Conservation (phyloP, 1,140 invertebrate species). For the Cyphomyrmex costatus region DNA sequence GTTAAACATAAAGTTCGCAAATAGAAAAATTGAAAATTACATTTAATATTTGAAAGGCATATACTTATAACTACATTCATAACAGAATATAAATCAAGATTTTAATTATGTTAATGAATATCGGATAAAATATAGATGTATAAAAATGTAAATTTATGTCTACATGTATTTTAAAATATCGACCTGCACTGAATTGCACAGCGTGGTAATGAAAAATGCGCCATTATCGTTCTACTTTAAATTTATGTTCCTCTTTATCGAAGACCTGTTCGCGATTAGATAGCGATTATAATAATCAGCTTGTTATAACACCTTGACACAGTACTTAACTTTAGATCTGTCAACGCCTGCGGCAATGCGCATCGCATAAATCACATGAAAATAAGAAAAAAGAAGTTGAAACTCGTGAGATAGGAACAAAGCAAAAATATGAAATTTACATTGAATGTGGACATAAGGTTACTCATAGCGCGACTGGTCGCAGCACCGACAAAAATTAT, state of each 20-base stretch:
- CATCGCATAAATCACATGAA: constrained; percentile 51
- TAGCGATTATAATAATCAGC: constrained; percentile 14
- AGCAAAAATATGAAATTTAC: constrained; percentile 73
- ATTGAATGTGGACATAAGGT: constrained; percentile 67
- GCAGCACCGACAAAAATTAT: constrained; percentile 65
- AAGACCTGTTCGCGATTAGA: constrained; percentile 33
- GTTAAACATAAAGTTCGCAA: not conserved
- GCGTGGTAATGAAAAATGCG: constrained; percentile 11
- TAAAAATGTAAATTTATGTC: constrained; percentile 26
- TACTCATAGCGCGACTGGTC: constrained; percentile 15
- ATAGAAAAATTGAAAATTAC: not conserved
- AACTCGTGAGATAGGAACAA: constrained; percentile 69
- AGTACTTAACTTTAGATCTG: not conserved
- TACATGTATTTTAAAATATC: not conserved
- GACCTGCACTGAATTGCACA: not conserved
- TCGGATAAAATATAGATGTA: not conserved
- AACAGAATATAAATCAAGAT: not conserved
- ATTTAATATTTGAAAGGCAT: not conserved
- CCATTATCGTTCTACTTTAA: constrained; percentile 16
- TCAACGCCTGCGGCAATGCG: not conserved
- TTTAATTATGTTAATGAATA: constrained; percentile 15
- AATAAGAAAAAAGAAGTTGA: constrained; percentile 8
- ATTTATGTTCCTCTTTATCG: not conserved
- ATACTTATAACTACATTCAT: not conserved
- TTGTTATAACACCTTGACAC: constrained; percentile 7